phyloP scores from a whole-genome alignment of 2,888 invertebrate species.

The Byasa hedistus region DNA sequence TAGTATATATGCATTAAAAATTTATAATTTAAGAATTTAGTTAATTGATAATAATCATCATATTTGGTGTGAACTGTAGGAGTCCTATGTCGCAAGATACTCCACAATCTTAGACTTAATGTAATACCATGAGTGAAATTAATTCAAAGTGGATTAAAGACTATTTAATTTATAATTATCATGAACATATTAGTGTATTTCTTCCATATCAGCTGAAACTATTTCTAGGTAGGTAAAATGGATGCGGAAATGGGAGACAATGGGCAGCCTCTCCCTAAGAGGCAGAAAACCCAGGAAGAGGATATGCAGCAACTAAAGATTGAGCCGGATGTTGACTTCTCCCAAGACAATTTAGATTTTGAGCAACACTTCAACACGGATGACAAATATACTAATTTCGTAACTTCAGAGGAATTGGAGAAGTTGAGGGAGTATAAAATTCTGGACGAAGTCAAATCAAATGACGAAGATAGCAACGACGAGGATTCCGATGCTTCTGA shows the following conservation, averaged over 20 bases:
- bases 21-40: no score
- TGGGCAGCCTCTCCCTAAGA: slow-evolving; percentile 48
- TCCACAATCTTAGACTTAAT: no score
- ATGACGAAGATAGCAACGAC: slow-evolving; percentile 67
- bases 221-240: slow-evolving; percentile 31
- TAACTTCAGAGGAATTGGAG: slow-evolving; percentile 57
- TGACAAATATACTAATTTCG: slow-evolving; percentile 50
- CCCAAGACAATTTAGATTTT: slow-evolving; percentile 36
- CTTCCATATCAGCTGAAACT: slow-evolving; percentile 21
- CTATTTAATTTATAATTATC: no score
- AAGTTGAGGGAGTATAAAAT: slow-evolving; percentile 67
- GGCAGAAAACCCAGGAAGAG: slow-evolving; percentile 36
- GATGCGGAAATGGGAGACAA: slow-evolving; percentile 29
- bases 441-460: slow-evolving; percentile 68
- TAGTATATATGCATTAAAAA: no score
- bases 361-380: slow-evolving; percentile 35
- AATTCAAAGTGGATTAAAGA: no score
- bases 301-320: not conserved
- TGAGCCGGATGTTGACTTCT: slow-evolving; percentile 34
- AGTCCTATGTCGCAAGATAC: no score
- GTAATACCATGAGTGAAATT: no score
- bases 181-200: not conserved
- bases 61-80: no score
- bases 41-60: no score
- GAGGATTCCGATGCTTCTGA: slow-evolving; percentile 59